These are phyloP conservation scores for Burhinus bistriatus DNA, from an alignment of 2,113 vertebrate genomes.

Conservation along the genomic window DNA sequence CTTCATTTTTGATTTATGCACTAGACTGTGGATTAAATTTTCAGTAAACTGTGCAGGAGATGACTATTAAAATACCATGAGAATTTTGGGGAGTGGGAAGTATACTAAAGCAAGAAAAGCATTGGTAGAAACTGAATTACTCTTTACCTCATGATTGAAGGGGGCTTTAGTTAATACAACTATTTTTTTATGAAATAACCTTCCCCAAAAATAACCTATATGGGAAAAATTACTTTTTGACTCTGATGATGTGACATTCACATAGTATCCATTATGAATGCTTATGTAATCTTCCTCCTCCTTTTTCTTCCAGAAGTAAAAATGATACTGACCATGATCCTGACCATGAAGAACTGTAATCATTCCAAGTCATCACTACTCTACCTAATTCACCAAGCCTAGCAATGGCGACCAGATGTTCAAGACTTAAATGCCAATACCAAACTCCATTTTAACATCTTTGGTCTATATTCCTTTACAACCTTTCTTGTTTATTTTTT, in stretches of 20 bases:
- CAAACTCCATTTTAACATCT: slow-evolving; percentile 73
- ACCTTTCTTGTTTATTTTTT: slow-evolving; percentile 71
- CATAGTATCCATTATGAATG: neutral
- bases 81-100: neutral
- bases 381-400: slow-evolving; percentile 39
- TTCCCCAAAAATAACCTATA: rapidly evolving
- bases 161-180: neutral
- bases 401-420: slow-evolving; percentile 59
- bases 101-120: neutral
- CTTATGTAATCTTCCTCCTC: neutral
- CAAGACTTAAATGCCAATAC: slow-evolving; percentile 73
- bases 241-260: neutral
- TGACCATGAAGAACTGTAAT: slow-evolving; percentile 66
- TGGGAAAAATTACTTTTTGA: neutral
- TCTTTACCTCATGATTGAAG: neutral
- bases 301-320: slow-evolving; percentile 61
- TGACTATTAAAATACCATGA: neutral
- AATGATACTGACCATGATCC: neutral
- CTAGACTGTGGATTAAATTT: neutral
- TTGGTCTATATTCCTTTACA: slow-evolving; percentile 62
- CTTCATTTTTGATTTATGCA: neutral
- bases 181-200: neutral
- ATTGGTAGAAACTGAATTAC: neutral
- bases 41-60: neutral
- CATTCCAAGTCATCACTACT: slow-evolving; percentile 67